Conservation (phyloP, 1,140 invertebrate genomes). For the Diabrotica virgifera region DNA sequence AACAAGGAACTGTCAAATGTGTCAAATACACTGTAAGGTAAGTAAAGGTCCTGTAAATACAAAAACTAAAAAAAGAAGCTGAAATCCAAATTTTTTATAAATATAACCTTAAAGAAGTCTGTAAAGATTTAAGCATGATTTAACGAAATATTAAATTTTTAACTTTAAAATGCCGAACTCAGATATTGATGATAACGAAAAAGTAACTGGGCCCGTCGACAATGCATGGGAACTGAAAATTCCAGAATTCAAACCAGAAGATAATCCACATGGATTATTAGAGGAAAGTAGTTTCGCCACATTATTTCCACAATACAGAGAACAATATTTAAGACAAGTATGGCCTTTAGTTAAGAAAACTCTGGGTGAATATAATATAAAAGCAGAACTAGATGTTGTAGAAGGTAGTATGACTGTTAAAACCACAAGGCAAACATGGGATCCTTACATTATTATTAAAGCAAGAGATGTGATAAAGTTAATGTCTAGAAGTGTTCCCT, state of each 20-base stretch:
- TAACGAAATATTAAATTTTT: neutral
- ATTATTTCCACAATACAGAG: slow-evolving; percentile 81
- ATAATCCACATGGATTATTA: slow-evolving; percentile 81
- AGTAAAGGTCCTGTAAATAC: no score
- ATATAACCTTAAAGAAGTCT: no score
- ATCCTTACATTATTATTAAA: slow-evolving; percentile 97
- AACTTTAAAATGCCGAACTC: slow-evolving; percentile 18
- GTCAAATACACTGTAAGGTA: no score
- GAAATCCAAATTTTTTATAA: no score
- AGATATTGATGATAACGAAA: slow-evolving; percentile 33
- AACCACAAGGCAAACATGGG: slow-evolving; percentile 97
- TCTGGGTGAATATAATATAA: slow-evolving; percentile 73
- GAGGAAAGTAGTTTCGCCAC: slow-evolving; percentile 72
- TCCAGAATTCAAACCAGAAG: slow-evolving; percentile 82
- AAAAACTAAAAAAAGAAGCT: no score
- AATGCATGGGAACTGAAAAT: slow-evolving; percentile 90
- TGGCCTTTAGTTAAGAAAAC: slow-evolving; percentile 93
- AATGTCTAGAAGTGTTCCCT: slow-evolving; percentile 92
- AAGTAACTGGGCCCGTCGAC: slow-evolving; percentile 60
- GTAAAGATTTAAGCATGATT: neutral
- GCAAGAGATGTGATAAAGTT: slow-evolving; percentile 95
- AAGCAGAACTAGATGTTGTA: slow-evolving; percentile 89
- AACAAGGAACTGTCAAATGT: no score
- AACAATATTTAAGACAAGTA: slow-evolving; percentile 93
- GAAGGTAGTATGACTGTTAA: slow-evolving; percentile 92